Percentiles rank a stretch among this genome's conserved stretches.
phyloP scores from a whole-genome alignment of 2,113 vertebrate genomes.

The Cardinalis cardinalis region DNA sequence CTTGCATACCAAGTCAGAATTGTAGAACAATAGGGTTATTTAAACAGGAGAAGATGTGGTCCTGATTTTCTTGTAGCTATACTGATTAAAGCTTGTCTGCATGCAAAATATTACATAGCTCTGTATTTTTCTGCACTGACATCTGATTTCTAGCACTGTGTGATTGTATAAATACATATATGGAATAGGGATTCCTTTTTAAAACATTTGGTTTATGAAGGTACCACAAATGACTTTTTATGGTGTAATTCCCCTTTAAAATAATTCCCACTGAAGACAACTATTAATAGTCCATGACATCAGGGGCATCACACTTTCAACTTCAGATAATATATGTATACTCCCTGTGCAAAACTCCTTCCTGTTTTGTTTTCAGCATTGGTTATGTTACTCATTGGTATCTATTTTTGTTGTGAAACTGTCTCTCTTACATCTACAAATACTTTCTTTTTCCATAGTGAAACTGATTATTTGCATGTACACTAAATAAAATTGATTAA shows the following conservation, averaged over 20 bases:
- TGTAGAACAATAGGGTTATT: conserved; percentile 9
- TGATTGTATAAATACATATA: background rate
- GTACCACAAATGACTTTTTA: background rate
- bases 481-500: background rate
- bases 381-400: background rate
- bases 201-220: background rate
- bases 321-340: background rate
- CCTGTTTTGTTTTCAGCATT: background rate
- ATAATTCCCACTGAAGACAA: background rate
- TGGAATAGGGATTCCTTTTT: background rate
- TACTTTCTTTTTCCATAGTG: background rate
- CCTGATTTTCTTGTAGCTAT: conserved; percentile 27
- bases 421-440: background rate
- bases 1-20: conserved; percentile 12
- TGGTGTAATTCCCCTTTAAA: background rate
- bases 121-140: background rate
- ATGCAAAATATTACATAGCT: background rate
- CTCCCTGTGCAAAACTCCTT: background rate
- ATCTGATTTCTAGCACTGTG: background rate
- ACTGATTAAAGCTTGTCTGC: background rate
- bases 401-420: background rate
- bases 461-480: background rate
- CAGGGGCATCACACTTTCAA: background rate
- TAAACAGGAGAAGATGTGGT: conserved; percentile 13
- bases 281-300: background rate